Evolutionary conservation across 2,797 vertebrate genomes (phyloP).

Genomic region (Characodon lateralis): DNA sequence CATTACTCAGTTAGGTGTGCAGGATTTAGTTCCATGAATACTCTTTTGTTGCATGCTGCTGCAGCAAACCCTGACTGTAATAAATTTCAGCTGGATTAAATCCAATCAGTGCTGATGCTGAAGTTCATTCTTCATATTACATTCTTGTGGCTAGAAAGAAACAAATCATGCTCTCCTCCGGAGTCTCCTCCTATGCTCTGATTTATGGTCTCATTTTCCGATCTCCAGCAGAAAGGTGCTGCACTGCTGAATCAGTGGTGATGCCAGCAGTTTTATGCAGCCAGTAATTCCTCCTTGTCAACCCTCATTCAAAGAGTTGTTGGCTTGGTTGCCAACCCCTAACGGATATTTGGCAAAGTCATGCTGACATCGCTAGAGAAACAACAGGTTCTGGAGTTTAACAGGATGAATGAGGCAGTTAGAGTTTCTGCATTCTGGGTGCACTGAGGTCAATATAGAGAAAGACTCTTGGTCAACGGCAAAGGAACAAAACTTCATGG

Average conservation of each 20-base stretch:
- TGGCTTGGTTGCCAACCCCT: conserved; percentile 50
- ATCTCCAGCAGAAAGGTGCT: conserved; percentile 39
- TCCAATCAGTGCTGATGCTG: background rate
- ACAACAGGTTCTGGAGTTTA: conserved; percentile 18
- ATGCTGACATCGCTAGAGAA: conserved; percentile 55
- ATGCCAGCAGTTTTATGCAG: conserved; percentile 60
- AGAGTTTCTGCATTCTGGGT: conserved; percentile 10
- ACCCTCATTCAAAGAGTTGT: conserved; percentile 13
- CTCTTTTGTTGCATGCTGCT: background rate
- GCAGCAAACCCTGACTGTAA: background rate
- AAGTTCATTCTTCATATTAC: conserved; percentile 7
- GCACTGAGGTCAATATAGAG: conserved; percentile 1
- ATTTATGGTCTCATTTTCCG: conserved; percentile 62
- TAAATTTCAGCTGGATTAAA: background rate
- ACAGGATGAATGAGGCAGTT: conserved; percentile 5
- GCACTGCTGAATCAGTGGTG: conserved; percentile 61
- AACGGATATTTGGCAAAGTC: conserved; percentile 46
- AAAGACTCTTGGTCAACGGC: conserved; percentile 4
- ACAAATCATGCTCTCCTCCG: conserved; percentile 48
- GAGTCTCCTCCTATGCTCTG: conserved; percentile 34
- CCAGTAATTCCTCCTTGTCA: conserved; percentile 53
- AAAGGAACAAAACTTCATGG: conserved; percentile 40
- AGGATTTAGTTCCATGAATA: background rate
- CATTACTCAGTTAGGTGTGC: background rate
- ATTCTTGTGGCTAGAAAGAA: conserved; percentile 11